Conservation (phyloP, 92 coral and sea anemone genomes). For the Virgularia gustaviana region DNA sequence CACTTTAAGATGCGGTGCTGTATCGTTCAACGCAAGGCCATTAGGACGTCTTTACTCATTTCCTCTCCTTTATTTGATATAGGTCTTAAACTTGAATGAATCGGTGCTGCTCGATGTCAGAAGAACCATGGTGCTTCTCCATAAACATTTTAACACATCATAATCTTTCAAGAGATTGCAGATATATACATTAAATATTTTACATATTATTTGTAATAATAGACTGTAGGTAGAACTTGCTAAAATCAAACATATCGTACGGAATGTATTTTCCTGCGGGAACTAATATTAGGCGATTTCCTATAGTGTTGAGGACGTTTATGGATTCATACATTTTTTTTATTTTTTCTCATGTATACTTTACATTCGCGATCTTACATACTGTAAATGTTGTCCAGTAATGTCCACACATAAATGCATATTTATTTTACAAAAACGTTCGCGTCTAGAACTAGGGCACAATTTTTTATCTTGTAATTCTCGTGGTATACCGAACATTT, state of each 20-base stretch:
- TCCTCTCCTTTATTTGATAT: conserved; percentile 27
- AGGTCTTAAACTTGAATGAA: conserved; percentile 90
- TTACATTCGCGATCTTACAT: background rate
- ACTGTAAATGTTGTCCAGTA: background rate
- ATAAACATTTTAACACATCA: conserved; percentile 86
- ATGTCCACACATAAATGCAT: background rate
- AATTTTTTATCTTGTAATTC: too few species aligned
- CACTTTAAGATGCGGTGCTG: too few species aligned
- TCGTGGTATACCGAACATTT: too few species aligned
- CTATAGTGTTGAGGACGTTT: background rate
- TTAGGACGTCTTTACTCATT: conserved; percentile 36
- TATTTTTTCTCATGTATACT: background rate
- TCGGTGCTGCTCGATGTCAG: conserved; percentile 84
- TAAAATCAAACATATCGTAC: too few species aligned
- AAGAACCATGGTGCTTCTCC: conserved; percentile 73
- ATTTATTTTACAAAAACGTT: background rate
- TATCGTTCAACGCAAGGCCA: too few species aligned
- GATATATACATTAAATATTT: too few species aligned
- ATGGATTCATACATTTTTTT: background rate
- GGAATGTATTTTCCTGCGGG: too few species aligned
- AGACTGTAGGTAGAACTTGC: too few species aligned
- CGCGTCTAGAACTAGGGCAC: too few species aligned
- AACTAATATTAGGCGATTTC: too few species aligned
- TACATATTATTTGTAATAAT: too few species aligned
- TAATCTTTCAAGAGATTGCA: conserved; percentile 48